Percentiles rank a stretch among this genome's conserved stretches.
Evolutionary conservation across 2,797 vertebrate species (phyloP).

Genomic region (Paguma larvata): DNA sequence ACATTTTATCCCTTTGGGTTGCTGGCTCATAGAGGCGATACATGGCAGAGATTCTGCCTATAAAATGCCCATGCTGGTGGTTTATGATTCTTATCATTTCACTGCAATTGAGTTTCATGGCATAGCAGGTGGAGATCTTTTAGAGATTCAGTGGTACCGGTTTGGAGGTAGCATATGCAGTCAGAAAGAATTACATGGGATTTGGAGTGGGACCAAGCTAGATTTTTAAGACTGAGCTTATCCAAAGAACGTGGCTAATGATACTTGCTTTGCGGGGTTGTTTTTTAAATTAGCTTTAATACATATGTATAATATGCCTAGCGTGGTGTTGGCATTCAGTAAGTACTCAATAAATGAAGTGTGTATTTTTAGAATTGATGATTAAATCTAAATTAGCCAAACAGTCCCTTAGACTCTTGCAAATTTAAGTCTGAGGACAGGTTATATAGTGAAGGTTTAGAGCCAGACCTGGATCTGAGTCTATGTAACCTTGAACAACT

Average conservation of each 20-base stretch:
- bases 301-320: not conserved
- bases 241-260: not conserved
- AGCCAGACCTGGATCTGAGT: conserved; percentile 13
- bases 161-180: not conserved
- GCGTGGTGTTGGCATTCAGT: conserved; percentile 41
- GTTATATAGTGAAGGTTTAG: not conserved
- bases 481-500: not conserved
- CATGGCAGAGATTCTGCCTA: conserved; percentile 52
- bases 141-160: not conserved
- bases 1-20: conserved; percentile 49
- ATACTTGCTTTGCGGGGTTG: not conserved
- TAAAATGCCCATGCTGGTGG: conserved; percentile 50
- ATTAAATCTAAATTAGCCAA: conserved; percentile 47
- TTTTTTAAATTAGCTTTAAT: conserved; percentile 59
- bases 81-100: conserved; percentile 74
- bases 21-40: conserved; percentile 47
- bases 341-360: conserved; percentile 58
- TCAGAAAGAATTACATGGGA: not conserved
- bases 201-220: conserved; percentile 41
- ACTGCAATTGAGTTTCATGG: conserved; percentile 49
- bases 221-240: conserved; percentile 29
- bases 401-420: conserved; percentile 4
- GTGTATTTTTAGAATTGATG: conserved; percentile 34
- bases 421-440: not conserved
- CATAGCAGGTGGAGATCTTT: conserved; percentile 60